Base-by-base conservation (phyloP, 2,797 vertebrate species). In the Pelochelys cantorii region DNA sequence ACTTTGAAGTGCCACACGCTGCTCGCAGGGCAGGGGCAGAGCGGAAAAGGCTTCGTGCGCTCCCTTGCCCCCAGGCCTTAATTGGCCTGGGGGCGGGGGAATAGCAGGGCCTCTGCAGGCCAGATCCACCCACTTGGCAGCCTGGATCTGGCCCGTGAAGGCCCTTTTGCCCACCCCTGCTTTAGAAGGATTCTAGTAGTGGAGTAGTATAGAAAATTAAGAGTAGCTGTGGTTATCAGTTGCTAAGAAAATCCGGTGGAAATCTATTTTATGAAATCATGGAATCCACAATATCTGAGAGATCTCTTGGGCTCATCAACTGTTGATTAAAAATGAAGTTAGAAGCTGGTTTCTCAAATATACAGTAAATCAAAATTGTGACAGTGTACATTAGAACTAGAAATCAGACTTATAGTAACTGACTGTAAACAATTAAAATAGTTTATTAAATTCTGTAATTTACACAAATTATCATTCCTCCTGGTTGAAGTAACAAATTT, bases 371-470 rank as follows among this genome's bases (percentile, higher is more conserved):
- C 34, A 84, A 31, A 81, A 34, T 68, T 90, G 90, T 84, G 86
- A 80, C 52, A 75, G 68, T 80, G n/a, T 92, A 42, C 77, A 78
- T 60, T 92, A 90, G 94, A 96, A 90, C 59, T 25, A 34, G 90
- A 60, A 79, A 79, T 78, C 85, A 92, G 94, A 91, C 84, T 94
- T 86, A 88, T 62, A 79, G 59, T 60, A 87, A 89, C 78, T 87
- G 65, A 54, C 56, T 89, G 7, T 2, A 92, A 78, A 71, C 89
- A 94, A 90, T 94, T 96, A 94, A 87, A 95, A 0, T 68, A 91
- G 88, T 91, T 96, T 94, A 93, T 96, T 93, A 93, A 93, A 79
- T 94, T 89, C 56, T 92, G 23, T 59, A 79, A 81, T 91, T 90
- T 88, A 77, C 74, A 85, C 74, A 86, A 89, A 85, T 74, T 86